Conservation (phyloP, 1,140 invertebrate genomes). For the Zaprionus capensis region DNA sequence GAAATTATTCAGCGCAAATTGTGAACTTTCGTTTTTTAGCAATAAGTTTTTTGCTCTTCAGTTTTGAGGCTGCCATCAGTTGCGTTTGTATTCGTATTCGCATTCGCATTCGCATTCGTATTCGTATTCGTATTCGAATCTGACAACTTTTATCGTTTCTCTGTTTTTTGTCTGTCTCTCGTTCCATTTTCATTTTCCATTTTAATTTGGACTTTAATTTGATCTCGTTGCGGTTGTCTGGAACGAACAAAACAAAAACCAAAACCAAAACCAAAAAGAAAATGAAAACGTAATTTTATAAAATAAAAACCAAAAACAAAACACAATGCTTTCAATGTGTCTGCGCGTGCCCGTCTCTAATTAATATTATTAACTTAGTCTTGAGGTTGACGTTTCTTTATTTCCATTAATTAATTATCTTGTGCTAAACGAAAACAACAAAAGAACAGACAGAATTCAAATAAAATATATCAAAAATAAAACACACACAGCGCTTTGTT, state of each 20-base stretch:
- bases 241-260: slow-evolving; percentile 31
- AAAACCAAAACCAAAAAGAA: slow-evolving; percentile 13
- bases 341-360: slow-evolving; percentile 61
- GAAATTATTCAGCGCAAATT: slow-evolving; percentile 13
- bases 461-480: slow-evolving; percentile 26
- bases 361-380: slow-evolving; percentile 60
- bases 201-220: slow-evolving; percentile 42
- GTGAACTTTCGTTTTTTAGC: slow-evolving; percentile 54
- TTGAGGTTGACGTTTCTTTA: slow-evolving; percentile 39
- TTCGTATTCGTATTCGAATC: slow-evolving; percentile 2
- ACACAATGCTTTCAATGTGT: slow-evolving; percentile 69
- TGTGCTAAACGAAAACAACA: slow-evolving; percentile 26
- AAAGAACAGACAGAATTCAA: slow-evolving; percentile 12
- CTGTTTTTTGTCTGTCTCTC: slow-evolving; percentile 28
- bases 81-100: slow-evolving; percentile 18
- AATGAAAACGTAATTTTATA: slow-evolving; percentile 47
- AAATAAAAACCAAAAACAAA: slow-evolving; percentile 45
- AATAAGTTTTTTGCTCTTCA: slow-evolving; percentile 62
- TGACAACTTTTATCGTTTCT: slow-evolving; percentile 14
- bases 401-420: slow-evolving; percentile 35
- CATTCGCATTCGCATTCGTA: not conserved
- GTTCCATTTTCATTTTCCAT: slow-evolving; percentile 33
- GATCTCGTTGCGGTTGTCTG: slow-evolving; percentile 61
- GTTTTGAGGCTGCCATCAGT: slow-evolving; percentile 32
- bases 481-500: slow-evolving; percentile 50